Conservation (phyloP, 92 coral and sea anemone genomes). For the Paramuricea clavata region DNA sequence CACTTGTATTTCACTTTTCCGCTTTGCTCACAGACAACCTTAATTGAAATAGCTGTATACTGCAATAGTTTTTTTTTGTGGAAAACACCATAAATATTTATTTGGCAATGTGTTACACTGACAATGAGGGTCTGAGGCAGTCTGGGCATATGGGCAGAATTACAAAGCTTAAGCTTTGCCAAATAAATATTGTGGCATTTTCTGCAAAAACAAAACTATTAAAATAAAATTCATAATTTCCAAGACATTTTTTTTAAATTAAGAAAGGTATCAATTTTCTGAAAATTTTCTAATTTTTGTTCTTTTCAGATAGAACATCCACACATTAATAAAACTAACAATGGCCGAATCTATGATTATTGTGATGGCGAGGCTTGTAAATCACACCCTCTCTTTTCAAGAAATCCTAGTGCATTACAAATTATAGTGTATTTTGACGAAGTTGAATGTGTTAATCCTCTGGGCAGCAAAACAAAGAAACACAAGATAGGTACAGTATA, state of each 20-base stretch:
- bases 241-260: no score
- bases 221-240: no score
- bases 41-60: no score
- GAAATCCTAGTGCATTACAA: constrained; percentile 55
- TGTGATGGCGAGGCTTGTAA: constrained; percentile 57
- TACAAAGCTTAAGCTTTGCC: neutral
- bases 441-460: constrained; percentile 54
- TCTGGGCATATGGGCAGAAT: constrained; percentile 13
- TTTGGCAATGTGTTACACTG: neutral
- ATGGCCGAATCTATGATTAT: constrained; percentile 60
- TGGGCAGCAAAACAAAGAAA: constrained; percentile 68
- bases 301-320: constrained; percentile 49
- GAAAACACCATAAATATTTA: neutral
- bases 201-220: no score
- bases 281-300: constrained; percentile 1
- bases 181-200: no score
- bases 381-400: constrained; percentile 59
- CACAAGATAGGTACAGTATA: constrained; percentile 19
- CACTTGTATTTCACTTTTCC: no score
- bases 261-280: neutral
- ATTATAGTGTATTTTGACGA: constrained; percentile 58
- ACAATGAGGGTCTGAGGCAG: constrained; percentile 41
- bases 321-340: constrained; percentile 33
- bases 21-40: no score
- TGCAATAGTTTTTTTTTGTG: no score